These are phyloP conservation scores for Agrypnus murinus DNA, from an alignment of 2,888 invertebrate genomes.

Conservation along the genomic window DNA sequence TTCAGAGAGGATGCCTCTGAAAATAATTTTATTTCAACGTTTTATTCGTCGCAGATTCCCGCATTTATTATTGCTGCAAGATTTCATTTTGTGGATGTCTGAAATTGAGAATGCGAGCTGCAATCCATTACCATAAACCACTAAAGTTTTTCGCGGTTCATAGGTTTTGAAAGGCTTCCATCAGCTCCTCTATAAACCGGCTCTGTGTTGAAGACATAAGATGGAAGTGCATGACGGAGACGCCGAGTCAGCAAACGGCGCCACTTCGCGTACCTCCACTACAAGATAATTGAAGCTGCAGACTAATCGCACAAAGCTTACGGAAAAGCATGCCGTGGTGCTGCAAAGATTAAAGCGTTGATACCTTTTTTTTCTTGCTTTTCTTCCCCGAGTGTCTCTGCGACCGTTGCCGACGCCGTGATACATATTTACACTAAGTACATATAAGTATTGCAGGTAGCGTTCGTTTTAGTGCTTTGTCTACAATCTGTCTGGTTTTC, in stretches of 20 bases:
- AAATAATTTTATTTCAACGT: constrained; percentile 28
- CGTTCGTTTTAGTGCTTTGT: constrained; percentile 27
- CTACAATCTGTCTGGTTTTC: neutral
- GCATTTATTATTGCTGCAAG: constrained; percentile 34
- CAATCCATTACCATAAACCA: constrained; percentile 51
- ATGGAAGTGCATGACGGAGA: constrained; percentile 52
- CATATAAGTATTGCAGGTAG: constrained; percentile 36
- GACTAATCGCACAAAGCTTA: constrained; percentile 61
- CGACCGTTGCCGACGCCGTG: too few species aligned
- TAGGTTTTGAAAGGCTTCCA: constrained; percentile 49
- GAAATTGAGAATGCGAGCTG: constrained; percentile 46
- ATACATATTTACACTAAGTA: constrained; percentile 45
- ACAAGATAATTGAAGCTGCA: constrained; percentile 64
- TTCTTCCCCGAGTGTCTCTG: constrained; percentile 47
- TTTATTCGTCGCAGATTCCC: constrained; percentile 33
- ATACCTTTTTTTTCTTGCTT: constrained; percentile 60
- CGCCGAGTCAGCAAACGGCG: constrained; percentile 53
- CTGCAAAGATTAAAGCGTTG: constrained; percentile 63
- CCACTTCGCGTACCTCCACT: constrained; percentile 58
- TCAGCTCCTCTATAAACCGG: constrained; percentile 47
- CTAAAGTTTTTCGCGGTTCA: constrained; percentile 50
- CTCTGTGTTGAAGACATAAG: constrained; percentile 48
- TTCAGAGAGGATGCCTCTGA: neutral
- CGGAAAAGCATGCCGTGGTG: constrained; percentile 62
- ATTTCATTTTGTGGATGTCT: constrained; percentile 43